Conservation (phyloP, 2,888 invertebrate genomes). For the Athalia cordata region DNA sequence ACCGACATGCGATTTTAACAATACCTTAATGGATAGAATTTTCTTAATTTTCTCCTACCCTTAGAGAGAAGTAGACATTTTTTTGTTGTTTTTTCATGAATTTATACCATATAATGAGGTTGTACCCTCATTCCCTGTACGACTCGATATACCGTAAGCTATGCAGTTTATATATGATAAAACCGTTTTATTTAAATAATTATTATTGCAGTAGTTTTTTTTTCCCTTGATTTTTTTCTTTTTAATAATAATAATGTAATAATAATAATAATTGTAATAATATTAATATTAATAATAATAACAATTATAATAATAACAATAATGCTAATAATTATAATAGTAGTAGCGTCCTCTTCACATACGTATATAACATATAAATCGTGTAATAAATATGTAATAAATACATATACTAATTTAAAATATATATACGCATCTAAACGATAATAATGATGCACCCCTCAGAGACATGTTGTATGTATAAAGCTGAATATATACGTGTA, state of each 20-base stretch:
- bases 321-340: constrained; percentile 29
- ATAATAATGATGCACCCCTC: constrained; percentile 21
- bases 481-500: too few species aligned
- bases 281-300: constrained; percentile 56
- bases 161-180: constrained; percentile 55
- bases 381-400: background rate
- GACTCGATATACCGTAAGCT: too few species aligned
- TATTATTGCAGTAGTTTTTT: constrained; percentile 29
- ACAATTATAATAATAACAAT: constrained; percentile 52
- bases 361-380: constrained; percentile 48
- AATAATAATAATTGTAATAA: constrained; percentile 56
- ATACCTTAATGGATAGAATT: too few species aligned
- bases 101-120: too few species aligned
- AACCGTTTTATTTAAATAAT: constrained; percentile 68
- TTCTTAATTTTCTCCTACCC: too few species aligned
- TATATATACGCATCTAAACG: background rate
- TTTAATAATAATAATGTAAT: constrained; percentile 44
- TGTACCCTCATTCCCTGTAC: too few species aligned
- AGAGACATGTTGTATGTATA: background rate
- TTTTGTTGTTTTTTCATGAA: too few species aligned
- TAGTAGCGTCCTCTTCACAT: constrained; percentile 50
- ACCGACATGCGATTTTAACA: too few species aligned
- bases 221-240: constrained; percentile 30
- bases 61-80: too few species aligned
- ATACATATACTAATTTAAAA: background rate